phyloP scores from a whole-genome alignment of 2,888 invertebrate species.

The Sialis lutaria region DNA sequence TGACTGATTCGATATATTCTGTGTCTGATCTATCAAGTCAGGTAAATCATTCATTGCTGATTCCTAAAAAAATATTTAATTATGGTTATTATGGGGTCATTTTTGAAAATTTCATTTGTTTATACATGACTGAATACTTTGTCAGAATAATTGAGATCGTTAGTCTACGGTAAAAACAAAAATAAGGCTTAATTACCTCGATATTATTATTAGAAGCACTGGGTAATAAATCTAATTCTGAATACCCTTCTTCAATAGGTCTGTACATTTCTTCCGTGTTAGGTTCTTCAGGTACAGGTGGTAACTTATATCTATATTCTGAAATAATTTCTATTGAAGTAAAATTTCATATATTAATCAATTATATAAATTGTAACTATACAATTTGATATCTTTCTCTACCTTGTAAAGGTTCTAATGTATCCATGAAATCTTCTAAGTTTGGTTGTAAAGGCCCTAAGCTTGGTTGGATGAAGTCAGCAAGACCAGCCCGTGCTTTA shows the following conservation, averaged over 20 bases:
- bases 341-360: neutral
- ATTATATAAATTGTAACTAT: neutral
- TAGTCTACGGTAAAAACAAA: no score
- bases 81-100: no score
- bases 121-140: no score
- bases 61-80: no score
- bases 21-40: no score
- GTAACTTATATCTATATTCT: slow-evolving; percentile 23
- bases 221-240: slow-evolving; percentile 16
- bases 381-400: slow-evolving; percentile 11
- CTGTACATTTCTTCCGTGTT: slow-evolving; percentile 12
- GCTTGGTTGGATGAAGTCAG: slow-evolving; percentile 97
- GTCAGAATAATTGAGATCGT: no score
- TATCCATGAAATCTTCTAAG: slow-evolving; percentile 89
- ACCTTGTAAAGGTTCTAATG: slow-evolving; percentile 72
- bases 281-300: slow-evolving; percentile 41
- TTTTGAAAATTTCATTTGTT: no score
- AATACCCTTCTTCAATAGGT: slow-evolving; percentile 14
- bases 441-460: slow-evolving; percentile 93
- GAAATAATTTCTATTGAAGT: neutral
- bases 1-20: no score
- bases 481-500: slow-evolving; percentile 68
- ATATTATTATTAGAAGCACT: slow-evolving; percentile 8
- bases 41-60: no score
- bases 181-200: no score